phyloP scores from a whole-genome alignment of 64 coral and sea anemone species.

The Montipora sp. region DNA sequence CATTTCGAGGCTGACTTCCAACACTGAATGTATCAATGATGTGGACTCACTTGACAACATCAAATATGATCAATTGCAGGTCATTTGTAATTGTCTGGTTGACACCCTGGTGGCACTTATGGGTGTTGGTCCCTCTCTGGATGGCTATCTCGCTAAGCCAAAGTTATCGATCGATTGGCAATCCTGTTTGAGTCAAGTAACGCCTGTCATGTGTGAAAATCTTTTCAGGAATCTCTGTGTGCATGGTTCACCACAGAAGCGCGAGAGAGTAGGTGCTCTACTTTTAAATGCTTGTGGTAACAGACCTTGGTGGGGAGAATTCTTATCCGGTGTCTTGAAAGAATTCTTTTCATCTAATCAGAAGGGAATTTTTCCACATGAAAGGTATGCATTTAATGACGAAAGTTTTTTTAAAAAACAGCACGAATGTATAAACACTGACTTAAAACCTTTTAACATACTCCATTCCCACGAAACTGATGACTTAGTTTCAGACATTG shows the following conservation, averaged over 20 bases:
- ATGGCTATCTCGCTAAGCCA: constrained; percentile 64
- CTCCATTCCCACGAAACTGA: too few species aligned
- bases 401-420: too few species aligned
- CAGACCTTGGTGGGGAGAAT: constrained; percentile 93
- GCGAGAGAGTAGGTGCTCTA: constrained; percentile 80
- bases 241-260: constrained; percentile 78
- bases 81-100: constrained; percentile 78
- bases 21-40: not conserved
- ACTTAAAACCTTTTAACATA: too few species aligned
- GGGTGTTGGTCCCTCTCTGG: constrained; percentile 52
- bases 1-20: constrained; percentile 59
- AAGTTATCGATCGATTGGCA: constrained; percentile 43
- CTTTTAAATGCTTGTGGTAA: constrained; percentile 81
- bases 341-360: constrained; percentile 87
- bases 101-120: constrained; percentile 82
- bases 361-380: constrained; percentile 81
- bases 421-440: too few species aligned
- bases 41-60: constrained; percentile 33
- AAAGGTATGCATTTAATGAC: constrained; percentile 67
- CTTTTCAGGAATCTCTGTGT: constrained; percentile 93
- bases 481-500: too few species aligned
- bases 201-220: constrained; percentile 74
- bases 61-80: constrained; percentile 76
- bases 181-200: constrained; percentile 48
- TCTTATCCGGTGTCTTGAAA: constrained; percentile 83